Evolutionary conservation across 2,113 vertebrate species (phyloP), one percentile per base, ranked within the genome.

Genomic region (Dryoscopus gambensis): DNA sequence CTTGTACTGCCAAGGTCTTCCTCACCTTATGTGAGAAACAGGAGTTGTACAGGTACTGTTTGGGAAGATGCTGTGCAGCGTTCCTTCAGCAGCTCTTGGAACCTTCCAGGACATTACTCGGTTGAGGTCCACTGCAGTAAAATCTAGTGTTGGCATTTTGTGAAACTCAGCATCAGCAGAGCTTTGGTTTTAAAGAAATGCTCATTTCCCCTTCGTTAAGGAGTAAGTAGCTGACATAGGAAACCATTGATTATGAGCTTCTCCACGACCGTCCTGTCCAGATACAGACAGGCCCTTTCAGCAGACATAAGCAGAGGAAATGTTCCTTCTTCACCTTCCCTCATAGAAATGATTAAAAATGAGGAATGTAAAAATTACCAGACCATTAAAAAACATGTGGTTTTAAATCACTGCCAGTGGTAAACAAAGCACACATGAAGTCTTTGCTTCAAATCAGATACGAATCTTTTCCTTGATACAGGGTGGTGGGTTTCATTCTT

Each of bases 371-470:
- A 62, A 68, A 76, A 39, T 78, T 93, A 17, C 65, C 53, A 95
- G 75, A 52, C 33, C 33, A 7, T 67, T 80, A 75, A 73, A 97
- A 74, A 44, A 6, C 12, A 27, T 35, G 17, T 64, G 74, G 80
- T 65, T 95, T 90, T 21, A 79, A 89, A 63, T 87, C 83, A 23
- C 47, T 89, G 28, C 47, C 79, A 75, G 13, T 57, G 27, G 11
- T 94, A 94, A 93, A 91, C 84, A 92, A 83, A 84, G 69, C 80
- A 91, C 86, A 60, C 11, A 10, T 78, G 57, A 95, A 89, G n/a
- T 44, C 80, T 82, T 94, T 67, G 35, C 59, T 78, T 92, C 57
- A 67, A 63, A 59, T 93, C 87, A 81, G 89, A 87, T 86, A 79
- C 49, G 13, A 80, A 94, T 90, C 42, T 46, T 84, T 94, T 79